Evolutionary conservation across 2,888 invertebrate species (phyloP).

Genomic region (Atrina japonica): DNA sequence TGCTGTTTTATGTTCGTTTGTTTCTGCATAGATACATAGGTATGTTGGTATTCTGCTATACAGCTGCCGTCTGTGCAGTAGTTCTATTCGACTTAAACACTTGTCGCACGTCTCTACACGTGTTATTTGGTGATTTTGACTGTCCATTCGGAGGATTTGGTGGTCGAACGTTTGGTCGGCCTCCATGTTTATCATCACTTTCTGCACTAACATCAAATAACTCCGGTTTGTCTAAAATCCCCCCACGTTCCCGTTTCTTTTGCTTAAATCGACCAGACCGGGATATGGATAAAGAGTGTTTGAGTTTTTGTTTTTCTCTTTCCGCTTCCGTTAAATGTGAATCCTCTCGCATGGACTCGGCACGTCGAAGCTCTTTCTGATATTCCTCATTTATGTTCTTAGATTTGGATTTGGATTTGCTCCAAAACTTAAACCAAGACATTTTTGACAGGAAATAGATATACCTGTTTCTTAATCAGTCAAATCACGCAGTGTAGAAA

Average conservation of each 20-base stretch:
- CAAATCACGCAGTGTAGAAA: too few species aligned
- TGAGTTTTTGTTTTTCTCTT: conserved; percentile 63
- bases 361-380: conserved; percentile 51
- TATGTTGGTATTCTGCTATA: too few species aligned
- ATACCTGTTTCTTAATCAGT: too few species aligned
- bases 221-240: conserved; percentile 67
- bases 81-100: conserved; percentile 23
- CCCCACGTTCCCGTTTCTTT: conserved; percentile 68
- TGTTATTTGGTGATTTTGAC: conserved; percentile 41
- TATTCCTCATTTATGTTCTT: conserved; percentile 55
- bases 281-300: conserved; percentile 72
- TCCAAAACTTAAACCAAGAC: conserved; percentile 66
- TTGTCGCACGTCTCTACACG: conserved; percentile 40
- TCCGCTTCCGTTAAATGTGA: conserved; percentile 57
- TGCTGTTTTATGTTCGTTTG: too few species aligned
- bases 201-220: conserved; percentile 51
- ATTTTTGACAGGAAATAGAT: too few species aligned
- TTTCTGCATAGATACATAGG: too few species aligned
- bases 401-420: conserved; percentile 49
- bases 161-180: conserved; percentile 9
- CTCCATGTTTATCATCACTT: conserved; percentile 28
- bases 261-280: conserved; percentile 73
- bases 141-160: conserved; percentile 31
- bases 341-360: conserved; percentile 55
- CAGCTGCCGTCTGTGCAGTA: conserved; percentile 9